Evolutionary conservation across 2,888 invertebrate species (phyloP), one percentile per base, ranked within the genome.

Genomic region (Osmoderma eremita): DNA sequence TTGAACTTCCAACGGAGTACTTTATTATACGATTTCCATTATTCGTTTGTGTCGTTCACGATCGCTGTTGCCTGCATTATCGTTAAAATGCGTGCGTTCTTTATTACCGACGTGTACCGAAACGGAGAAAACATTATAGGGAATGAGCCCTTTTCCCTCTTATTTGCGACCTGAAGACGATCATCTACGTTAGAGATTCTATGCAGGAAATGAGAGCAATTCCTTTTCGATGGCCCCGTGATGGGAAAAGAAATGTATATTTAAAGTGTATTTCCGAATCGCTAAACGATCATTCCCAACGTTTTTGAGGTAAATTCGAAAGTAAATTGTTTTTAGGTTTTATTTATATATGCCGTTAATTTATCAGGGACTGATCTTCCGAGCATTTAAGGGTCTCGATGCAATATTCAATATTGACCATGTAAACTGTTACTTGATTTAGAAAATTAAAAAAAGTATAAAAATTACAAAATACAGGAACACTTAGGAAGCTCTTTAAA

Each of bases 201-300:
- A 56, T 56, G 56, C 42, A 41, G 56, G 56, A 56, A 56, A 56
- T 56, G 56, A 56, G 13, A 13, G 56, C 42, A 56, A 56, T 56
- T 56, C 22, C 20, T 56, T 56, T 56, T 42, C 50, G 41, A 56
- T 56, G 15, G 56, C 22, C 41, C 30, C 56, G 41, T 56, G 56
- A 56, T 41, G 56, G 15, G 6, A 30, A 30, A 30, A 6, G 6
- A 30, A 30, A 6, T 30, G 30, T 30, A 30, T 30, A 1, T 6
- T 6, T 30, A n/a, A 30, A 30, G 30, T 30, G 30, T 30, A 30
- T 30, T 30, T 6, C 30, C 8, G 10, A 30, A 30, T 30, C 30
- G 30, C 6, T 30, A 30, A 30, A 30, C 10, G 3, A 5, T 30
- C 30, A 30, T 30, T 30, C 30, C 30, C 6, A 6, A 6, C 10